Conservation (phyloP, 2,113 vertebrate species). For the Caracal caracal region DNA sequence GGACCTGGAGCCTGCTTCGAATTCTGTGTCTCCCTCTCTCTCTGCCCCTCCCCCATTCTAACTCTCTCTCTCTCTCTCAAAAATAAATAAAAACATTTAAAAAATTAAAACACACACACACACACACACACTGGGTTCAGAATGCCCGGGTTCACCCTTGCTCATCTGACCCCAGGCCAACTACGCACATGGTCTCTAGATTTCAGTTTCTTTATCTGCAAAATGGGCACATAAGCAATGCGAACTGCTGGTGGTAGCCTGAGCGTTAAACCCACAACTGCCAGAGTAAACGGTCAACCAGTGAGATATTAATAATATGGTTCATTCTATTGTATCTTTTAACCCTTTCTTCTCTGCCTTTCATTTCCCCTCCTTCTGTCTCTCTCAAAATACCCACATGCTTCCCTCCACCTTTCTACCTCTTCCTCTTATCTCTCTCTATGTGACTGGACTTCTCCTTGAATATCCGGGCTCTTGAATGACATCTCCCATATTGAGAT, state of each 20-base stretch:
- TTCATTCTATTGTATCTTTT: not conserved
- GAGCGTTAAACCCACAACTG: not conserved
- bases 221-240: not conserved
- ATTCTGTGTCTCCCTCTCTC: too few relatives aligned
- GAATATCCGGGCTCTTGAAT: not conserved
- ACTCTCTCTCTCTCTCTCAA: too few relatives aligned
- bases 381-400: not conserved
- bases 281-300: not conserved
- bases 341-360: not conserved
- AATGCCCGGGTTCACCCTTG: not conserved
- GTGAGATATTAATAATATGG: not conserved
- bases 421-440: not conserved
- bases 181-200: not conserved
- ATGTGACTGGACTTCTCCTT: not conserved
- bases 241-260: not conserved
- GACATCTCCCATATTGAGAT: not conserved
- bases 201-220: not conserved
- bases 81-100: too few relatives aligned
- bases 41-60: too few relatives aligned
- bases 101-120: not conserved
- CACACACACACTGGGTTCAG: not conserved
- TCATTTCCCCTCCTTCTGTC: not conserved
- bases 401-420: not conserved
- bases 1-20: too few relatives aligned
- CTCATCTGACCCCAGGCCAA: not conserved